Evolutionary conservation across 2,888 invertebrate genomes (phyloP).

Genomic region (Drosophila borealis): DNA sequence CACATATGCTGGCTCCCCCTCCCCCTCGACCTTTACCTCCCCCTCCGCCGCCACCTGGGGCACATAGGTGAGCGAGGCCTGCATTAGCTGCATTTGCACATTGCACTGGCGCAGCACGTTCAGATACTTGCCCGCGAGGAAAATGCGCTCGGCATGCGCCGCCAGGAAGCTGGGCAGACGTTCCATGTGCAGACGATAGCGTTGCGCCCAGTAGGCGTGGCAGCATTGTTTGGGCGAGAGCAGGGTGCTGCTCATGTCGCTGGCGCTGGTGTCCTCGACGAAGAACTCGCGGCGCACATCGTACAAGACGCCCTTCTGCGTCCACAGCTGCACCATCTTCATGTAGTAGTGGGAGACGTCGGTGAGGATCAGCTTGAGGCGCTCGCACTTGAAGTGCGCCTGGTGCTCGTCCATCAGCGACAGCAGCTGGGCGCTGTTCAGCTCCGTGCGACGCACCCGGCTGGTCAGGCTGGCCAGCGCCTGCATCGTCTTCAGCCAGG

Average conservation of each 20-base stretch:
- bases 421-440: conserved; percentile 50
- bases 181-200: conserved; percentile 43
- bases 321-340: conserved; percentile 69
- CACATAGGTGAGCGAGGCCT: conserved; percentile 38
- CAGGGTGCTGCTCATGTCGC: conserved; percentile 44
- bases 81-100: conserved; percentile 52
- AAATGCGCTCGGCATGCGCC: conserved; percentile 32
- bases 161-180: conserved; percentile 53
- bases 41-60: conserved; percentile 1
- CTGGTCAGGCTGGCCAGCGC: conserved; percentile 38
- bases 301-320: conserved; percentile 62
- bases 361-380: conserved; percentile 23
- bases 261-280: conserved; percentile 53
- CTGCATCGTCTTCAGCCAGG: conserved; percentile 54
- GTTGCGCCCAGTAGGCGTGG: conserved; percentile 51
- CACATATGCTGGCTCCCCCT: conserved; percentile 16
- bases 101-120: conserved; percentile 66
- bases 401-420: conserved; percentile 43
- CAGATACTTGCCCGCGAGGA: conserved; percentile 63
- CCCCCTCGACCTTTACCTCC: too few relatives aligned
- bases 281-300: conserved; percentile 59
- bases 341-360: conserved; percentile 49
- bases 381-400: conserved; percentile 28
- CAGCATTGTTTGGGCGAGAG: conserved; percentile 59
- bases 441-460: conserved; percentile 23